Evolutionary conservation across 2,888 invertebrate genomes (phyloP), one percentile per base, ranked within the genome.

Genomic region (Ephialtes manifestator): DNA sequence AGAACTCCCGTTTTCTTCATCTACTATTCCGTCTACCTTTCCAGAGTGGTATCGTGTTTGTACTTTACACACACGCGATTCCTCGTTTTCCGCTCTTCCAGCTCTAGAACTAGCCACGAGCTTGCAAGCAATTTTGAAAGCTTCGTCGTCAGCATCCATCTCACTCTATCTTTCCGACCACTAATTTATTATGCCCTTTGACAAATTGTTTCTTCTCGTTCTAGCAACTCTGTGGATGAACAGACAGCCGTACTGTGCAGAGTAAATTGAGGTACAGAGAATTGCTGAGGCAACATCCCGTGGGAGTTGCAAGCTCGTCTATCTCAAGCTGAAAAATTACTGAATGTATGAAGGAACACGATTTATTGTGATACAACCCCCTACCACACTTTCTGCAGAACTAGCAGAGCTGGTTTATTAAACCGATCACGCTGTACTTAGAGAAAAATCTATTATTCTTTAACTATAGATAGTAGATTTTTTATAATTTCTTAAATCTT

Each of bases 161-260:
- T 72, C 35, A 43, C 31, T 67, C 51, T 51, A 51, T 78, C 81
- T 75, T 28, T 58, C 70, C 76, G 75, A 75, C 71, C 58, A 51
- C 76, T 85, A 87, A 90, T 91, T 89, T 88, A 89, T 90, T 89
- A 90, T 90, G 90, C 88, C 53, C 88, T 88, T 90, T 87, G 89
- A 90, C 87, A 89, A 89, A 91, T 89, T 89, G 87, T 90, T 89
- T 87, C 87, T 84, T 85, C 87, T 87, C 85, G 84, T 72, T 72
- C 71, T 76, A 70, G n/a, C 55, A 78, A 68, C 48, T 43, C 43
- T 70, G 83, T 60, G 72, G 81, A 78, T 31, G 58, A 85, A 70
- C 48, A 46, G 11, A 63, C 65, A 24, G 79, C 65, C 79, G 85
- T 87, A 39, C 87, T 63, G 83, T 80, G 83, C 65, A 67, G 84